Evolutionary conservation across 2,888 invertebrate genomes (phyloP), one percentile per base, ranked within the genome.

Genomic region (Pantelozetes paolii): DNA sequence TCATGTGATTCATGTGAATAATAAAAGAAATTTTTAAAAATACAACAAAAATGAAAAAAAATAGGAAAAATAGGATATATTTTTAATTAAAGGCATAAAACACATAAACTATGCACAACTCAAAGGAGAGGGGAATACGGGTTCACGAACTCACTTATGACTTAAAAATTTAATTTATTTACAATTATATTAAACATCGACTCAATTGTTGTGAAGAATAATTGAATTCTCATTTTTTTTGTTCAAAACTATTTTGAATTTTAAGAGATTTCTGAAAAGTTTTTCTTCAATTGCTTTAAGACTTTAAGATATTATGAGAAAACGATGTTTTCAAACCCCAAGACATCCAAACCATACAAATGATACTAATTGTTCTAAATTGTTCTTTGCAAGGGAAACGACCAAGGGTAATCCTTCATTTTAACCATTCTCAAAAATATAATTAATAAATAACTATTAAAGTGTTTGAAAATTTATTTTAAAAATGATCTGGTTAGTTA

Each of bases 111-210:
- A 36, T 36, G 15, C 45, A 45, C 15, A 64, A 15, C 20, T 28
- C n/a, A 36, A 15, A 57, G 6, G 18, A 15, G 57, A 57, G 3
- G 62, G 20, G n/a, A 64, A 64, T 64, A 59, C 8, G 36, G 62
- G 62, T 32, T 64, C 62, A 64, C 62, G 62, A 64, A 64, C 62
- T 64, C 1, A 64, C n/a, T 64, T 64, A 64, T 30, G 36, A n/a
- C n/a, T n/a, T n/a, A n/a, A n/a, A n/a, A 59, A 36, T 64, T 64
- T 18, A 20, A 64, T 64, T 64, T 36, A 64, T 59, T 59, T 59
- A 59, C 26, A 59, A 59, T 59, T 59, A 59, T 64, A 64, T 64
- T 64, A 64, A 36, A 64, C 20, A 28, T 32, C 36, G 62, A 32
- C 36, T 36, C 62, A 64, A 64, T 64, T 64, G 62, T 64, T 64